A percentile compares a stretch with the other conserved stretches of the same genome.
These are phyloP conservation scores for Argyrosomus japonicus DNA, from an alignment of 2,113 vertebrate genomes.

Conservation along the genomic window DNA sequence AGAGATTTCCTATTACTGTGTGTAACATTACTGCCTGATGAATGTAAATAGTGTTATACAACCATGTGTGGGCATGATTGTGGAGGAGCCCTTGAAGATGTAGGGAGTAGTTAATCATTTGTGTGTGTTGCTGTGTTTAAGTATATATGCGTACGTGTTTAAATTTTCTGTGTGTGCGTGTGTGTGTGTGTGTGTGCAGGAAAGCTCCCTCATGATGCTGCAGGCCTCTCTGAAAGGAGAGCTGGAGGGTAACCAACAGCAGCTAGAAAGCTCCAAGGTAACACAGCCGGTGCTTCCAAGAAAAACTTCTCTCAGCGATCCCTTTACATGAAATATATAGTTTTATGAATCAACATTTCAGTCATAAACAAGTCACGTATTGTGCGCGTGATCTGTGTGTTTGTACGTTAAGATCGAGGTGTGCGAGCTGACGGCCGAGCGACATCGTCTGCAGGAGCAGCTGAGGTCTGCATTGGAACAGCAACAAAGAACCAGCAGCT, in stretches of 20 bases:
- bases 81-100: constrained; percentile 71
- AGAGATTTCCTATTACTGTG: constrained; percentile 13
- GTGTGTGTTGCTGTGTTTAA: not conserved
- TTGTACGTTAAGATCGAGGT: constrained; percentile 88
- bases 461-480: constrained; percentile 88
- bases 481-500: constrained; percentile 84
- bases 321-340: not conserved
- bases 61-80: constrained; percentile 34
- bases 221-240: constrained; percentile 93
- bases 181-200: constrained; percentile 79
- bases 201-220: constrained; percentile 88
- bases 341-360: not conserved
- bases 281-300: not conserved
- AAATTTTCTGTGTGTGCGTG: constrained; percentile 60
- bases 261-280: constrained; percentile 93
- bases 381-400: constrained; percentile 19
- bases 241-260: constrained; percentile 92
- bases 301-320: not conserved
- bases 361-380: not conserved
- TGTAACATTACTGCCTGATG: constrained; percentile 39
- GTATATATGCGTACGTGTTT: constrained; percentile 11
- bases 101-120: constrained; percentile 63
- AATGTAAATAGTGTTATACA: constrained; percentile 58
- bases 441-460: constrained; percentile 91
- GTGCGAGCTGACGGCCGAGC: constrained; percentile 89